These are phyloP conservation scores for Chalcis sispes DNA, from an alignment of 2,888 invertebrate species.

Conservation along the genomic window DNA sequence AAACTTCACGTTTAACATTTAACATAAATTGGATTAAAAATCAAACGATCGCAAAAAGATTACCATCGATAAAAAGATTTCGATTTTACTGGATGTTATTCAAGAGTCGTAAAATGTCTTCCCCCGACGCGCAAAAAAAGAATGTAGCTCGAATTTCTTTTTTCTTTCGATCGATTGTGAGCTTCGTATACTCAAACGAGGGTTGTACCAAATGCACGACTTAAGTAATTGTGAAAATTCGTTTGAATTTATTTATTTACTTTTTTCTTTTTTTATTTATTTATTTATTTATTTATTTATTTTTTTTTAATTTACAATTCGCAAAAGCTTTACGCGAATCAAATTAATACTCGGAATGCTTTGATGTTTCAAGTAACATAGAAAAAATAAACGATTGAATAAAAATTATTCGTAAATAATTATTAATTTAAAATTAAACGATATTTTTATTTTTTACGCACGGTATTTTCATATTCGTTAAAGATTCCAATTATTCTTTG, in stretches of 20 bases:
- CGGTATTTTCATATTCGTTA: constrained; percentile 20
- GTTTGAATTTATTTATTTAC: not conserved
- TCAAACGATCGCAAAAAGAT: not conserved
- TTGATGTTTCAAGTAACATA: too few relatives aligned
- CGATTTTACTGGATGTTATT: constrained; percentile 23
- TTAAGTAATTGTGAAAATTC: constrained; percentile 10
- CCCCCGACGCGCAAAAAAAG: constrained; percentile 50
- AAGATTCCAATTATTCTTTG: too few relatives aligned
- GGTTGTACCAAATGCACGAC: not conserved
- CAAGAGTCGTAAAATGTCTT: constrained; percentile 50
- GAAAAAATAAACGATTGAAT: too few relatives aligned
- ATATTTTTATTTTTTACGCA: too few relatives aligned
- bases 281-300: too few relatives aligned
- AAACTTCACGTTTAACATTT: not conserved
- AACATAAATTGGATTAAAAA: not conserved
- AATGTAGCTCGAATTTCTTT: constrained; percentile 45
- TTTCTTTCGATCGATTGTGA: constrained; percentile 40
- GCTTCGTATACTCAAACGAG: constrained; percentile 28
- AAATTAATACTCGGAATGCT: too few relatives aligned
- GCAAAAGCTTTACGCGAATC: too few relatives aligned
- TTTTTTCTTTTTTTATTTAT: constrained; percentile 19
- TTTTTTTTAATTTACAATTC: too few relatives aligned
- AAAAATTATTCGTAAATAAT: too few relatives aligned
- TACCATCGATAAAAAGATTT: constrained; percentile 23
- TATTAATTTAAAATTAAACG: too few relatives aligned